A percentile compares a stretch with the other conserved stretches of the same genome.
Conservation (phyloP, 2,797 vertebrate genomes). For the Gadopsis marmoratus region DNA sequence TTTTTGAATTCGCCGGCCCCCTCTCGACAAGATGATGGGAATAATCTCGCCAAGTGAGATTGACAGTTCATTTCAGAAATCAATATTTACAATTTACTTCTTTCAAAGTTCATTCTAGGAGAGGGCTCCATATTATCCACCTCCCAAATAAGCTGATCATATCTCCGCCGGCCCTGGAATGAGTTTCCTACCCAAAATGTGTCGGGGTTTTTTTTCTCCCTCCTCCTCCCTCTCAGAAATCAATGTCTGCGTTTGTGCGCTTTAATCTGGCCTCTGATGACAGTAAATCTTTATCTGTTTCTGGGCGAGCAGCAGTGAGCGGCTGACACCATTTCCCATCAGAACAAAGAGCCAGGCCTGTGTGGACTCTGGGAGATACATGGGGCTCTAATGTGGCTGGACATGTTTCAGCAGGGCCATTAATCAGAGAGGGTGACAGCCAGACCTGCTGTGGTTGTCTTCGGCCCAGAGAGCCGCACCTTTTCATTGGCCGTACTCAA, state of each 20-base stretch:
- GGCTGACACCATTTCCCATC: slow-evolving; percentile 96
- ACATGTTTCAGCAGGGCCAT: slow-evolving; percentile 94
- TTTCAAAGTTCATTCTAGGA: slow-evolving; percentile 97
- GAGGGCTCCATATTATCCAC: slow-evolving; percentile 95
- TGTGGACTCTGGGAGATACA: slow-evolving; percentile 93
- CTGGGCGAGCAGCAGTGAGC: slow-evolving; percentile 92
- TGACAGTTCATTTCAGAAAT: slow-evolving; percentile 99
- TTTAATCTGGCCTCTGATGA: slow-evolving; percentile 98
- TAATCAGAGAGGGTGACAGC: slow-evolving; percentile 94
- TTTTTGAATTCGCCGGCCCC: slow-evolving; percentile 91
- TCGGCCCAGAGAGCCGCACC: slow-evolving; percentile 42
- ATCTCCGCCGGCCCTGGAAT: slow-evolving; percentile 93
- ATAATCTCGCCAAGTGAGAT: slow-evolving; percentile 94
- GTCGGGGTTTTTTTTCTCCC: slow-evolving; percentile 72
- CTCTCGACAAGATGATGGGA: slow-evolving; percentile 90
- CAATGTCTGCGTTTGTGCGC: slow-evolving; percentile 95
- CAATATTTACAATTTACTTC: slow-evolving; percentile 99
- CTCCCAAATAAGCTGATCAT: slow-evolving; percentile 99
- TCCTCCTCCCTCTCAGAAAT: slow-evolving; percentile 87
- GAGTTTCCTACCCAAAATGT: slow-evolving; percentile 96
- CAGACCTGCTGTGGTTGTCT: slow-evolving; percentile 50
- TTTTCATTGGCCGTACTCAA: slow-evolving; percentile 58
- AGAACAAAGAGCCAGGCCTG: slow-evolving; percentile 93
- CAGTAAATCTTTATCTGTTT: slow-evolving; percentile 99
- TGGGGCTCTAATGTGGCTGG: slow-evolving; percentile 93